Base-by-base conservation (phyloP, 2,888 invertebrate species). In the Ommatoiulus sabulosus region DNA sequence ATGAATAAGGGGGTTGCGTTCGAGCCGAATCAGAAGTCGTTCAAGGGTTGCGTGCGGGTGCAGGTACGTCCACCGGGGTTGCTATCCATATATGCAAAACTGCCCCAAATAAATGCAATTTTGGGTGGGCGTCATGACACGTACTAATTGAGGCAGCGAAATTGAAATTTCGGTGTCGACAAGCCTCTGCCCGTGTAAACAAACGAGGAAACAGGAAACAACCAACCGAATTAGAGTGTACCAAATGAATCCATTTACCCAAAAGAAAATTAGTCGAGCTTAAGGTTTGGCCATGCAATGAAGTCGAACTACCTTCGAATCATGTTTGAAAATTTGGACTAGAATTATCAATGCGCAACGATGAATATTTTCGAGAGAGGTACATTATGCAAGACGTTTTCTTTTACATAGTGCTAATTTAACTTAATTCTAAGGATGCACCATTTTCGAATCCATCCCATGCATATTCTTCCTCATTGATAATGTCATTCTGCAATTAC, bases 171-270 rank as follows among this genome's bases (percentile, higher is more conserved):
- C 12, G 2, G 80, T 80, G 80, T 80, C 35, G 80, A 80, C 80
- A 80, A 35, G 80, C 80, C 80, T 35, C 80, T 35, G 80, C 12
- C 35, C 80, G 12, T 80, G 80, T 80, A 80, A 80, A 80, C 80
- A 80, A 24, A 12, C 80, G 80, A 80, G 35, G 80, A 80, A 80
- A 80, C 80, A 35, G 80, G 80, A 80, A 80, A 80, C 35, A 7
- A 80, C 24, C 3, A 35, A 80, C 24, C 3, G 80, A 80, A 80
- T 24, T 80, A 24, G 80, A 80, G 80, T 80, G 80, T 24, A 24
- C 80, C 80, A 80, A 80, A 80, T 80, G 80, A 80, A 80, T 35
- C 35, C 80, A 80, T 80, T 80, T 80, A 80, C 80, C 80, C 35
- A 24, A 5, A n/a, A 80, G 80, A 80, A 15, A 80, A 80, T 80